A percentile compares a stretch with the other conserved stretches of the same genome.
These are phyloP conservation scores for Chymomyza costata DNA, from an alignment of 1,140 invertebrate species.

Conservation along the genomic window DNA sequence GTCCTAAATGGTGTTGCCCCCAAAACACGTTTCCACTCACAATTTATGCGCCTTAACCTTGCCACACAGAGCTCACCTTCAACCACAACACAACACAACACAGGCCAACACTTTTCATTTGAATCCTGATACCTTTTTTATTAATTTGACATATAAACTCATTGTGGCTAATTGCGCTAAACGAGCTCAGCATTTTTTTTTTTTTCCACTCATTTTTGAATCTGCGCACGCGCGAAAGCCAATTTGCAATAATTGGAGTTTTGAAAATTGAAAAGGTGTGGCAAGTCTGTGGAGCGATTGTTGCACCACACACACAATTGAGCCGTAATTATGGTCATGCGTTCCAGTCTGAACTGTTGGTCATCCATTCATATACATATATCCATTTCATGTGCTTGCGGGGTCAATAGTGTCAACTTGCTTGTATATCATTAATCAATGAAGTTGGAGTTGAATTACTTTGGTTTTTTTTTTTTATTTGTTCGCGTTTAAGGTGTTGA, in stretches of 20 bases:
- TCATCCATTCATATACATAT: conserved; percentile 4
- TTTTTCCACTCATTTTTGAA: not conserved
- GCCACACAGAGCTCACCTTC: conserved; percentile 28
- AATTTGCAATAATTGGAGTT: conserved; percentile 33
- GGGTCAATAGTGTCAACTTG: too few species aligned
- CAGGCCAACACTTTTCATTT: too few species aligned
- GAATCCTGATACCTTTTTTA: conserved; percentile 30
- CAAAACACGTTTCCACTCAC: too few species aligned
- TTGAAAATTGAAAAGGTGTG: conserved; percentile 30
- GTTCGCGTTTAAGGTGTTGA: too few species aligned
- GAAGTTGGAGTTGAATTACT: conserved; percentile 3
- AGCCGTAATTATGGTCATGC: conserved; percentile 35
- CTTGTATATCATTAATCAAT: conserved; percentile 41
- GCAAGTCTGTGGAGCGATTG: too few species aligned
- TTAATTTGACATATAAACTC: conserved; percentile 71
- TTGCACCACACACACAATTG: too few species aligned
- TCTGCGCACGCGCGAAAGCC: conserved; percentile 17
- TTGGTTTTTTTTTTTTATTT: too few species aligned
- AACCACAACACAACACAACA: conserved; percentile 55
- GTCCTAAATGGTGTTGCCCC: too few species aligned
- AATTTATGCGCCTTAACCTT: not conserved
- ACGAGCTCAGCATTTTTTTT: conserved; percentile 47
- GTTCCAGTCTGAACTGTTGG: conserved; percentile 10
- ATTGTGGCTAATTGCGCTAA: conserved; percentile 73
- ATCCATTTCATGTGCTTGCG: too few species aligned